Conservation (phyloP, 2,888 invertebrate genomes). For the Nymphalis polychloros region DNA sequence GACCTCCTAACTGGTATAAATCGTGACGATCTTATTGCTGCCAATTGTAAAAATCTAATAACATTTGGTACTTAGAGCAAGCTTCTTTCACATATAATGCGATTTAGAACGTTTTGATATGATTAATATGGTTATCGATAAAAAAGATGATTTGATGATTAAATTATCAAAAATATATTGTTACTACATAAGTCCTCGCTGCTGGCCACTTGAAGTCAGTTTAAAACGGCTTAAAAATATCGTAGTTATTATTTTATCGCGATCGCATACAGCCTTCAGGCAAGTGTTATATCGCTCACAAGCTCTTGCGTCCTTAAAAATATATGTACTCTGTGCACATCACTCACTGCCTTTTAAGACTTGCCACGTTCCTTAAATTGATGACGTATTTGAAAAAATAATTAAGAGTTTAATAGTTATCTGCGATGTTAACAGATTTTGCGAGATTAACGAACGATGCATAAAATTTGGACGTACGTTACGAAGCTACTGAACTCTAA, state of each 20-base stretch:
- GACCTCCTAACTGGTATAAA: not conserved
- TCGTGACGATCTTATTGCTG: not conserved
- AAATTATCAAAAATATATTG: conserved; percentile 29
- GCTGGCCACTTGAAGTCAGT: conserved; percentile 24
- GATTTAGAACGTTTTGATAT: conserved; percentile 19
- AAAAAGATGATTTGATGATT: conserved; percentile 33
- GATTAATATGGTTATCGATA: conserved; percentile 4
- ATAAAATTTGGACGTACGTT: not conserved
- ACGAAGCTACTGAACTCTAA: not conserved
- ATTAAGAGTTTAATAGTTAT: not conserved
- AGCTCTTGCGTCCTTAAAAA: conserved; percentile 39
- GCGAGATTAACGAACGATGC: not conserved
- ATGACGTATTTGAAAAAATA: conserved; percentile 9
- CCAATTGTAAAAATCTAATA: not conserved
- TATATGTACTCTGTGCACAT: conserved; percentile 44
- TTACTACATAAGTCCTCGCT: conserved; percentile 32
- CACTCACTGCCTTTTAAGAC: conserved; percentile 53
- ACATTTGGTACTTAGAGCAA: not conserved
- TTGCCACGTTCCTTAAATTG: conserved; percentile 47
- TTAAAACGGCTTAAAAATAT: conserved; percentile 35
- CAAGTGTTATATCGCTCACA: conserved; percentile 25
- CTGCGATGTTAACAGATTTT: not conserved
- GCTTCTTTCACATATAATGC: conserved; percentile 9
- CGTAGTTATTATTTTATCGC: conserved; percentile 33
- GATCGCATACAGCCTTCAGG: conserved; percentile 34